Evolutionary conservation across 2,888 invertebrate genomes (phyloP), one percentile per base, ranked within the genome.

Genomic region (Drosophila kuntzei): DNA sequence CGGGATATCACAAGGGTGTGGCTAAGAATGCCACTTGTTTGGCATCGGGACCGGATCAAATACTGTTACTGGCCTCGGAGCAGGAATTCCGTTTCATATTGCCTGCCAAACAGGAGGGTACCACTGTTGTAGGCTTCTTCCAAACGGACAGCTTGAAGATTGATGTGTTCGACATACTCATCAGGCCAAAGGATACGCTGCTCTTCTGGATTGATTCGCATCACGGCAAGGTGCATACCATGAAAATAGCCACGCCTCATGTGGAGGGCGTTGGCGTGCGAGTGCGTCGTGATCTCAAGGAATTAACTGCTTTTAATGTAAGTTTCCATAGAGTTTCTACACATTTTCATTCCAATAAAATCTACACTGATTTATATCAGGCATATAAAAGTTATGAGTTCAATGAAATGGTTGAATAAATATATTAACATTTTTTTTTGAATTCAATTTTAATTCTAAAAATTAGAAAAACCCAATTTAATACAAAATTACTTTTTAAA

Each of bases 111-210:
- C 90, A 90, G 61, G 91, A 90, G 71, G 90, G 91, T 62, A 88
- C 91, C 92, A 94, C 94, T 0, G 93, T 93, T 14, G 93, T 94
- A 43, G 95, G 95, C 7, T 94, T 94, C 84, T 93, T 96, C 79
- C 93, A 96, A 79, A 93, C 95, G 32, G 95, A 95, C 1, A 94
- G 94, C 71, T 94, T 94, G 93, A 84, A 95, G 94, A 90, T 93
- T 94, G 90, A 93, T 94, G 77, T 92, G 93, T 90, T 94, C 94
- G 92, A 95, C 94, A 90, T 95, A 94, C 70, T 95, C 93, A 92
- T 95, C 94, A 91, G 94, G 74, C 93, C 55, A 0, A 91, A 90
- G 54, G 91, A 91, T 44, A 92, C 92, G 1, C 61, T 92, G 14
- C 79, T 92, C 12, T 92, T 92, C 71, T 92, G 92, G 92, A 92